Percentiles rank a stretch among this genome's conserved stretches.
These are phyloP conservation scores for Torymus texanus DNA, from an alignment of 2,888 invertebrate species.

Conservation along the genomic window DNA sequence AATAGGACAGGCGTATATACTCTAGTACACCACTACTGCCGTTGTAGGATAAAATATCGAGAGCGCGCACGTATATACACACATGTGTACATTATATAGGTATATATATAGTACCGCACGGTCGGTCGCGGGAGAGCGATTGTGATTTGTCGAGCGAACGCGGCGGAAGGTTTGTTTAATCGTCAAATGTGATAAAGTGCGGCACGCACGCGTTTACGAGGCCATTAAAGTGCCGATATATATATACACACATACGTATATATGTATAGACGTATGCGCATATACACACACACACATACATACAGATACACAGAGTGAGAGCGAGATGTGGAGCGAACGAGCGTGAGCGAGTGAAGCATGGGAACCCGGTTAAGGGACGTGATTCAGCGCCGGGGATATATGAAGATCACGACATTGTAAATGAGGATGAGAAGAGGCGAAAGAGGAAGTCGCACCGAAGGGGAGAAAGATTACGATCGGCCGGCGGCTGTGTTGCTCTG, in stretches of 20 bases:
- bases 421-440: constrained; percentile 57
- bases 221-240: constrained; percentile 36
- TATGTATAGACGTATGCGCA: neutral
- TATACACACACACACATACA: constrained; percentile 4
- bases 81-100: neutral
- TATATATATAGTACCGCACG: neutral
- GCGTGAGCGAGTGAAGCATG: constrained; percentile 36
- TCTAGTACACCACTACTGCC: neutral
- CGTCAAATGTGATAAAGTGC: constrained; percentile 41
- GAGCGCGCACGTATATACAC: neutral
- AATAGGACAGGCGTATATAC: neutral
- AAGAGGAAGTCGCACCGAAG: constrained; percentile 55
- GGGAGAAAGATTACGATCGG: constrained; percentile 57
- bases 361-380: constrained; percentile 58
- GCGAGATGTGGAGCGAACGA: constrained; percentile 16
- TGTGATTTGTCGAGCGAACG: constrained; percentile 37
- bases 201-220: constrained; percentile 46
- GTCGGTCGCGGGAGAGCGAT: constrained; percentile 15
- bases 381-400: constrained; percentile 56
- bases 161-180: constrained; percentile 40
- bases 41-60: no score
- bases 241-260: neutral
- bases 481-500: neutral
- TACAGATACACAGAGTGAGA: constrained; percentile 8
- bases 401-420: constrained; percentile 58